phyloP scores from a whole-genome alignment of 2,113 vertebrate genomes.

The Nibea albiflora region DNA sequence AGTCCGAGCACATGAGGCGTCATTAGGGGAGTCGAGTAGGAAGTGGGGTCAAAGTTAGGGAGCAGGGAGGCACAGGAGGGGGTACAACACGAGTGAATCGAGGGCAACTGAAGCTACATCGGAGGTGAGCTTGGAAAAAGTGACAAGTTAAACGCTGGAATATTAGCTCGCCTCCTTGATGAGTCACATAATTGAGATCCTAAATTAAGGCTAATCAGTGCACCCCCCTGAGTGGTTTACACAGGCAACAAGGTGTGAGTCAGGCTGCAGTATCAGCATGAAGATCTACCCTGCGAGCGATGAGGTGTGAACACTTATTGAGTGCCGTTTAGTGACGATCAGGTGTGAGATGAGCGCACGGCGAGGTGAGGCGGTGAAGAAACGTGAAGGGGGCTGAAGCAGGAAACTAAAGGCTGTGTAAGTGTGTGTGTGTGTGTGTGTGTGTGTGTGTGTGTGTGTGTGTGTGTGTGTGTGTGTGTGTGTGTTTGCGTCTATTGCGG shows the following conservation, averaged over 20 bases:
- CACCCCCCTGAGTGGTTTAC: not conserved
- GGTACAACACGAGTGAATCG: not conserved
- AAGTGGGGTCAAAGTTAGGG: conserved; percentile 50
- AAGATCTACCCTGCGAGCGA: not conserved
- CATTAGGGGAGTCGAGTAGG: conserved; percentile 36
- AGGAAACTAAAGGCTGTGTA: conserved; percentile 10
- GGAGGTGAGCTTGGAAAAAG: conserved; percentile 11
- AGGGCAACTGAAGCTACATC: conserved; percentile 3
- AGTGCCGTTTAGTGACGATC: not conserved
- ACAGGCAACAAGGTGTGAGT: conserved; percentile 12
- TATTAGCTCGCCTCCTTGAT: conserved; percentile 48
- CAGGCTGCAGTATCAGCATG: not conserved
- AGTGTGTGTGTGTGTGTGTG: conserved; percentile 14
- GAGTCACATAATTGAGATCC: conserved; percentile 49
- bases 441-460: not conserved
- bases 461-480: conserved; percentile 6
- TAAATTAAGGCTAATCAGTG: conserved; percentile 26
- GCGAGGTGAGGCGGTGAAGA: not conserved
- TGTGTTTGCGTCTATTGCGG: conserved; percentile 20
- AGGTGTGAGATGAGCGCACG: not conserved
- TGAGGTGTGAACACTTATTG: not conserved
- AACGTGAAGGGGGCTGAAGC: conserved; percentile 9
- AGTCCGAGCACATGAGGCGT: conserved; percentile 35
- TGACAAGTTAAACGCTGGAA: conserved; percentile 42
- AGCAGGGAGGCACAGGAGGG: conserved; percentile 29